Evolutionary conservation across 2,113 vertebrate genomes (phyloP).

Genomic region (Lasiurus borealis): DNA sequence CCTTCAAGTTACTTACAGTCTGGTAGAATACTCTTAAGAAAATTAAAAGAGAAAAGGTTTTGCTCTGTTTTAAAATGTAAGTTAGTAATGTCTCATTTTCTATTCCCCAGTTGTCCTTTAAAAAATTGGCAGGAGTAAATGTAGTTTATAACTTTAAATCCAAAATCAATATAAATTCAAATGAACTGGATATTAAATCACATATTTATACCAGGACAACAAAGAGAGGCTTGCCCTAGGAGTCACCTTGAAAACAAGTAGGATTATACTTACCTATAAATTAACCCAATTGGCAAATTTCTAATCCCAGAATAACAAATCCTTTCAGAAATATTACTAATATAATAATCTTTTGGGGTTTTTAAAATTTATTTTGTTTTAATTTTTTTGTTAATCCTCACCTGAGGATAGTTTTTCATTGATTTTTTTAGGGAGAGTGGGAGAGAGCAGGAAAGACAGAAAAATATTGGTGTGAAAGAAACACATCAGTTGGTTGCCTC

Average conservation of each 20-base stretch:
- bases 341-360: neutral
- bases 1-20: neutral
- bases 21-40: neutral
- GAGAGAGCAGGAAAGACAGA: no score
- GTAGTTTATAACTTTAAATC: conserved; percentile 43
- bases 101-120: neutral
- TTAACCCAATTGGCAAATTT: conserved; percentile 31
- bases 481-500: no score
- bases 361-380: neutral
- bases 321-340: neutral
- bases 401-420: no score
- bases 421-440: no score
- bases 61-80: conserved; percentile 45
- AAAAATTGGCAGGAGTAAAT: conserved; percentile 13
- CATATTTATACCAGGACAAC: neutral
- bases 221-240: neutral
- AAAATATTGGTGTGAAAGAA: no score
- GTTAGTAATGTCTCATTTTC: neutral
- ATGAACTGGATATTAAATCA: conserved; percentile 54
- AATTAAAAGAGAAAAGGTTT: conserved; percentile 6
- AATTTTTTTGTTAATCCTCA: no score
- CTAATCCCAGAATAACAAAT: neutral
- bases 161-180: conserved; percentile 52
- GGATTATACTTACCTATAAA: neutral
- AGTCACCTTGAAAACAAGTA: conserved; percentile 7